These are phyloP conservation scores for Orgyia antiqua DNA, from an alignment of 2,888 invertebrate genomes.

Conservation along the genomic window DNA sequence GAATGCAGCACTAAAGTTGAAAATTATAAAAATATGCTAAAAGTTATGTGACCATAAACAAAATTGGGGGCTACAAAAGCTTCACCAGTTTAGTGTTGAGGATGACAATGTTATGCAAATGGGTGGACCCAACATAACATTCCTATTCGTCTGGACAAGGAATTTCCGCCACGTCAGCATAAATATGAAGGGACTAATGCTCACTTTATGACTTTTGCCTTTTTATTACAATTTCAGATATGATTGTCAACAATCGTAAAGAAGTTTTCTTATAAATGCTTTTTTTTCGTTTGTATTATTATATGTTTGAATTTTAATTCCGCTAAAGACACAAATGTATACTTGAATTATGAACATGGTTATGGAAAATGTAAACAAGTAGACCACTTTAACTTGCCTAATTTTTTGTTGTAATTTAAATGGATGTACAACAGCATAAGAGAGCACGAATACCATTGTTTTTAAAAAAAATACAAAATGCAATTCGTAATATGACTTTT, in stretches of 20 bases:
- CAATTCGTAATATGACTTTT: constrained; percentile 1
- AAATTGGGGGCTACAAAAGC: constrained; percentile 22
- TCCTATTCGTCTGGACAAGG: constrained; percentile 31
- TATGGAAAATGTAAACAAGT: too few species aligned
- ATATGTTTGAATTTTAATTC: too few species aligned
- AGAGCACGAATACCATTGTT: too few species aligned
- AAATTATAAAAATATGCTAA: constrained; percentile 24
- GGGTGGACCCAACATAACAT: constrained; percentile 27
- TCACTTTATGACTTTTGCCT: constrained; percentile 59
- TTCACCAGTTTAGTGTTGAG: constrained; percentile 26
- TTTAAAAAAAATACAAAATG: constrained; percentile 25
- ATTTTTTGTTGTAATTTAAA: too few species aligned
- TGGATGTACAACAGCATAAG: too few species aligned
- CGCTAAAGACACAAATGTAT: too few species aligned
- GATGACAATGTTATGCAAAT: constrained; percentile 26
- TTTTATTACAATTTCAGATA: constrained; percentile 65
- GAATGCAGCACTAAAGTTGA: constrained; percentile 12
- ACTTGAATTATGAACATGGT: too few species aligned
- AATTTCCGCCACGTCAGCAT: constrained; percentile 48
- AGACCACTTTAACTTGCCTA: too few species aligned
- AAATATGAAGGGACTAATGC: constrained; percentile 59
- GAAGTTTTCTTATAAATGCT: constrained; percentile 46
- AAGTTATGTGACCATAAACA: constrained; percentile 20
- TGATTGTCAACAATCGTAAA: constrained; percentile 62
- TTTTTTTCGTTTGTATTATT: too few species aligned